Evolutionary conservation across 2,797 vertebrate genomes (phyloP).

Genomic region (Poecilia picta): DNA sequence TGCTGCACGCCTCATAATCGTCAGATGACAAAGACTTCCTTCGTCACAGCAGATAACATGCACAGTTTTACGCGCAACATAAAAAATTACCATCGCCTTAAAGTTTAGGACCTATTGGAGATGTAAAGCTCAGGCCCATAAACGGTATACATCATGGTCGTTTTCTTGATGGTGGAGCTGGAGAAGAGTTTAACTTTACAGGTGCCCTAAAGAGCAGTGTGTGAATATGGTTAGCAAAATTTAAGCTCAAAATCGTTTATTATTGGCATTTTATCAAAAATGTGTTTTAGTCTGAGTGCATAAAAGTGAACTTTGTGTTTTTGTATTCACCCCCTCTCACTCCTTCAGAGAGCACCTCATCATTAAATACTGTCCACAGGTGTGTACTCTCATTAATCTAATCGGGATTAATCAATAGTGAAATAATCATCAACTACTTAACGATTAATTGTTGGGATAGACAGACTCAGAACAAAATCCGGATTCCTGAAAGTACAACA

Average conservation of each 20-base stretch:
- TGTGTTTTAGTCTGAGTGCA: background rate
- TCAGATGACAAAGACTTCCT: conserved; percentile 9
- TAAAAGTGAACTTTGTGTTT: background rate
- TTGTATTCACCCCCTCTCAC: background rate
- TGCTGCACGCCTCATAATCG: conserved; percentile 20
- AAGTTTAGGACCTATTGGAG: conserved; percentile 56
- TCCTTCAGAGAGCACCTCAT: background rate
- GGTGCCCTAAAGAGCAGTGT: conserved; percentile 35
- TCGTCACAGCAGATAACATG: conserved; percentile 28
- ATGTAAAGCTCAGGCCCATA: conserved; percentile 31
- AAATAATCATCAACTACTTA: too few species aligned
- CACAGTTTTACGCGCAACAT: conserved; percentile 51
- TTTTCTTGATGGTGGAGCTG: conserved; percentile 34
- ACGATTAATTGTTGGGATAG: too few species aligned
- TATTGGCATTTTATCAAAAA: background rate
- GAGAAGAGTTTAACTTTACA: conserved; percentile 34
- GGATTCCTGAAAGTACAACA: too few species aligned
- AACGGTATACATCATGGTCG: conserved; percentile 55
- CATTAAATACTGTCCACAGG: background rate
- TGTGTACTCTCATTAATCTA: background rate
- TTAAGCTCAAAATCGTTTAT: conserved; percentile 35
- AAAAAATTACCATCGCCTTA: conserved; percentile 61
- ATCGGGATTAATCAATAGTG: too few species aligned
- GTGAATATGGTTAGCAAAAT: conserved; percentile 11
- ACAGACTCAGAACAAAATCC: too few species aligned